phyloP scores from a whole-genome alignment of 2,113 vertebrate genomes.

The Tragelaphus imberbis region DNA sequence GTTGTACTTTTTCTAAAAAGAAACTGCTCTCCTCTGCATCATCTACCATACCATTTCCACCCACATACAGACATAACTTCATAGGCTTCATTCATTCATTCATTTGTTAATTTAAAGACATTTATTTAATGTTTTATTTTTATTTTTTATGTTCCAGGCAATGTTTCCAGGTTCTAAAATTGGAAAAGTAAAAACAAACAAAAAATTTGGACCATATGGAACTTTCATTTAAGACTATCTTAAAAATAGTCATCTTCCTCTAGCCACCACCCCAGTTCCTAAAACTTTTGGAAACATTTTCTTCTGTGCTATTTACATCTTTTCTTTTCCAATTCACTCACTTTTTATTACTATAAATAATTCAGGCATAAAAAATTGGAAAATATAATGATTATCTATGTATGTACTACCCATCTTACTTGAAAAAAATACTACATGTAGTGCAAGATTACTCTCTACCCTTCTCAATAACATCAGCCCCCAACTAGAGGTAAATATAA shows the following conservation, averaged over 20 bases:
- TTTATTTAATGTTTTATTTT: background rate
- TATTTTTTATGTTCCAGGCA: no score
- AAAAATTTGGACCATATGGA: background rate
- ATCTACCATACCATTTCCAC: background rate
- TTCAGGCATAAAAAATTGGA: background rate
- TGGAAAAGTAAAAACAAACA: background rate
- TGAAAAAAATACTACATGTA: background rate
- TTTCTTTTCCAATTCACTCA: background rate
- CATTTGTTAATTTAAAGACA: background rate
- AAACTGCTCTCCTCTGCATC: background rate
- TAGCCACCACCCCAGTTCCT: background rate
- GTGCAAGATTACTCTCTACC: background rate
- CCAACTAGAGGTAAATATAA: background rate
- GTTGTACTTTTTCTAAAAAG: background rate
- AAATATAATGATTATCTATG: background rate
- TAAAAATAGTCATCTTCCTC: background rate
- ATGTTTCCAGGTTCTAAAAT: background rate
- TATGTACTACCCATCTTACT: background rate
- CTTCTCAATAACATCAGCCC: background rate
- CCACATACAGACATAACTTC: background rate
- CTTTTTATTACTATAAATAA: background rate
- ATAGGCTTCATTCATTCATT: background rate
- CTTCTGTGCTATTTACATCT: background rate
- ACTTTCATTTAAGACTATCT: background rate
- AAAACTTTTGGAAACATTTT: background rate